phyloP scores from a whole-genome alignment of 2,113 vertebrate species.

The Phalacrocorax brasilianus region DNA sequence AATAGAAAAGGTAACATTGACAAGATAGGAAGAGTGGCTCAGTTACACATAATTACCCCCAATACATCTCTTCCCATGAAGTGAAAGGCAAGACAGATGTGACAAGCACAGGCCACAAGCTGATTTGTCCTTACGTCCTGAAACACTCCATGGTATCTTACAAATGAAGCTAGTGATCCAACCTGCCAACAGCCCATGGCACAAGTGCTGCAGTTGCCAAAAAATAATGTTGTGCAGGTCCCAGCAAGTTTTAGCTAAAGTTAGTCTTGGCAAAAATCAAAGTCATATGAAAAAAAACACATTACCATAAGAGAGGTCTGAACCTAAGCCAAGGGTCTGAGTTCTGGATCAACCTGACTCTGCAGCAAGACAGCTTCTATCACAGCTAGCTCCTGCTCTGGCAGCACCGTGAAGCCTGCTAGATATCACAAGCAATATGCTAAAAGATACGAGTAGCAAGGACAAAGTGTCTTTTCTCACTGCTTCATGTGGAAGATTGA shows the following conservation, averaged over 20 bases:
- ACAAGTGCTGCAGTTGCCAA: background rate
- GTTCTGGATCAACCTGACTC: background rate
- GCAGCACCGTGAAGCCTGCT: background rate
- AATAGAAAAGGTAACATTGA: background rate
- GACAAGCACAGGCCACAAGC: background rate
- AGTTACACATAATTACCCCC: background rate
- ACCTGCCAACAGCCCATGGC: background rate
- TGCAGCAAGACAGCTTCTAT: background rate
- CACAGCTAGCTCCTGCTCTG: background rate
- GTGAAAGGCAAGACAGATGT: background rate
- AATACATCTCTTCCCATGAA: conserved; percentile 28
- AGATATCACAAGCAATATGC: background rate
- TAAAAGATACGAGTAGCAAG: background rate
- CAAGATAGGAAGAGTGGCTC: background rate
- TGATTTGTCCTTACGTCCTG: background rate
- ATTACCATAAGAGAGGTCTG: background rate
- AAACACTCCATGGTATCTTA: background rate
- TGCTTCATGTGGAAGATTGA: background rate
- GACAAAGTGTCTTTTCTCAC: background rate
- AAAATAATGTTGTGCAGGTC: background rate
- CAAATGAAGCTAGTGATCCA: background rate
- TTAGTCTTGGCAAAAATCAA: background rate
- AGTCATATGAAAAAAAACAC: background rate
- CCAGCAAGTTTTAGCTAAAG: background rate
- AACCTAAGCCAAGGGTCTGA: background rate